Evolutionary conservation across 2,113 vertebrate species (phyloP), one percentile per base, ranked within the genome.

Genomic region (Eleginops maclovinus): DNA sequence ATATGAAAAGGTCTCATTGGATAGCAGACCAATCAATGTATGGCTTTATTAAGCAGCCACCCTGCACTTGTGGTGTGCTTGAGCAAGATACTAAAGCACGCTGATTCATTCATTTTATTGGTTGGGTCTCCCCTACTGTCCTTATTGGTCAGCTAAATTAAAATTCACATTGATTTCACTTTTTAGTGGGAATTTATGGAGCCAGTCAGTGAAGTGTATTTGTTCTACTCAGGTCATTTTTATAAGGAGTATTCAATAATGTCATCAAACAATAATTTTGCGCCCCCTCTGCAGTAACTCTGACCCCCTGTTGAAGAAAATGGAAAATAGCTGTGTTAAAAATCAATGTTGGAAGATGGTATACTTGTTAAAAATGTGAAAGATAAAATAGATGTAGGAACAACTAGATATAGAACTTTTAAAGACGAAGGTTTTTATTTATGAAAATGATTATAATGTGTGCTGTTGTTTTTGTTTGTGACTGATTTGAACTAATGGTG

Each of bases 391-490:
- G 31, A 36, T 36, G 5, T 36, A 36, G 8, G 8, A 36, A 36
- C 31, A 36, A 36, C 28, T 16, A 11, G 19, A 54, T 16, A 10
- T 58, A 28, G 9, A 36, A 26, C 19, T 50, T 15, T 41, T 55
- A 44, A 54, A 36, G 31, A 36, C 31, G 5, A 31, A 13, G 1
- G 17, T 62, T 63, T 58, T 40, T 17, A n/a, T 17, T 21, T 6
- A 43, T 31, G 21, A 47, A 56, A 28, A 50, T 76, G 19, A 69
- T 82, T 79, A 14, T 59, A 13, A 31, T 22, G 83, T 72, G 24
- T 49, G 14, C 49, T 60, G 71, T 21, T 81, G 71, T 54, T 69
- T 14, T 68, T 46, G 55, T 75, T 41, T 67, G 77, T 69, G 41
- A 62, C 59, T 5, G 11, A 69, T 9, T 53, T 7, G 10, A 69